Conservation (phyloP, 1,140 invertebrate genomes). For the Drosophila rufa region DNA sequence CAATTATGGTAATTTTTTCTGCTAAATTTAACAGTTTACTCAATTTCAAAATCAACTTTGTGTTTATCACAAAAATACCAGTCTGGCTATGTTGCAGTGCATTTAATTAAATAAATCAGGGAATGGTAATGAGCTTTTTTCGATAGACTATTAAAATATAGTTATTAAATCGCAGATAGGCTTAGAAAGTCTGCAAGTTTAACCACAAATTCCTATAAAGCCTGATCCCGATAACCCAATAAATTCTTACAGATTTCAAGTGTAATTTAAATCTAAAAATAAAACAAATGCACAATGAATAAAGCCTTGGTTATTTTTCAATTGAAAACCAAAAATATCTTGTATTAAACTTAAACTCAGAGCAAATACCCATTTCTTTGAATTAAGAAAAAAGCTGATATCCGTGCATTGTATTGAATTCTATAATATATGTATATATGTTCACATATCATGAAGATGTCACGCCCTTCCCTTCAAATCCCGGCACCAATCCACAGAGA, state of each 20-base stretch:
- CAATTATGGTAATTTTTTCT: conserved; percentile 21
- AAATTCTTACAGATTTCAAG: no score
- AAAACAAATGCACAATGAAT: background rate
- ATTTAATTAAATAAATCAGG: conserved; percentile 13
- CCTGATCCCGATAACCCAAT: no score
- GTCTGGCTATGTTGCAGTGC: background rate
- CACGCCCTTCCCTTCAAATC: background rate
- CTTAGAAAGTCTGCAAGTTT: no score
- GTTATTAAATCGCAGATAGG: background rate
- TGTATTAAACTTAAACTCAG: background rate
- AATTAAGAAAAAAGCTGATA: no score
- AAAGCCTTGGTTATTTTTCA: no score
- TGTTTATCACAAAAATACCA: conserved; percentile 1
- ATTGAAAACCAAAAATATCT: background rate
- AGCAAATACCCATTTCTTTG: no score
- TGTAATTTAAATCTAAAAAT: no score
- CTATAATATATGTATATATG: background rate
- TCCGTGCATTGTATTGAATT: background rate
- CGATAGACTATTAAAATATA: background rate
- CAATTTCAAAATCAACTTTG: conserved; percentile 3
- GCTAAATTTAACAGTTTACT: conserved; percentile 10
- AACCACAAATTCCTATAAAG: no score
- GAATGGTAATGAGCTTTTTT: background rate
- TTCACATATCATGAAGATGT: background rate
- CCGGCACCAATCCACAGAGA: conserved; percentile 3